These are phyloP conservation scores for Picathartes gymnocephalus DNA, from an alignment of 2,113 vertebrate species.

Conservation along the genomic window DNA sequence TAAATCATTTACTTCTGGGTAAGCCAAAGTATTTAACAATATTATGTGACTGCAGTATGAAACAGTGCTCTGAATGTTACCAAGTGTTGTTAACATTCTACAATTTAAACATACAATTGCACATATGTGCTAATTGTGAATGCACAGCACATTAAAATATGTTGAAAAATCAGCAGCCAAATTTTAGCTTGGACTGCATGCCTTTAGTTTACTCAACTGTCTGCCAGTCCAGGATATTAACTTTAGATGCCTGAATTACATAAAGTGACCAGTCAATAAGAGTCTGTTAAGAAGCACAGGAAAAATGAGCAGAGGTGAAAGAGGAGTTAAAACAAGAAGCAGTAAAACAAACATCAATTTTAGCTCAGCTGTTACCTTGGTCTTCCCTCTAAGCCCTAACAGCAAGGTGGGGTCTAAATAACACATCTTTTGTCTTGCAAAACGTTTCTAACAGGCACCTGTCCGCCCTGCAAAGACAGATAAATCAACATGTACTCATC, in stretches of 20 bases:
- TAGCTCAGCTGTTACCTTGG: background rate
- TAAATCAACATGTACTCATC: background rate
- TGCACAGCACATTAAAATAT: accelerated
- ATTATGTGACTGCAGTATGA: background rate
- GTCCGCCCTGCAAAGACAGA: background rate
- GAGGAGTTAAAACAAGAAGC: background rate
- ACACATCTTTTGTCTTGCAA: background rate
- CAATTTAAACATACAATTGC: background rate
- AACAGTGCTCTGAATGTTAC: background rate
- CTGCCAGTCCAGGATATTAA: background rate
- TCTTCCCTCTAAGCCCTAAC: background rate
- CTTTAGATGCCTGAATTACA: background rate
- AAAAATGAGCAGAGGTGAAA: background rate
- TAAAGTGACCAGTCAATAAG: background rate
- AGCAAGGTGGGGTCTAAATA: background rate
- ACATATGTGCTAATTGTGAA: background rate
- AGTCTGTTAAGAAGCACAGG: background rate
- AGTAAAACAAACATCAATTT: background rate
- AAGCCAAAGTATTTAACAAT: background rate
- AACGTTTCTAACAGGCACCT: background rate
- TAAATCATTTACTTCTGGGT: background rate
- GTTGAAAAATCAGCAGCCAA: background rate
- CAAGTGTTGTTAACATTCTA: background rate
- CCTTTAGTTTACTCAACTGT: background rate
- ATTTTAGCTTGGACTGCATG: background rate